Base-by-base conservation (phyloP, 2,113 vertebrate species). In the Corythaeola cristata region DNA sequence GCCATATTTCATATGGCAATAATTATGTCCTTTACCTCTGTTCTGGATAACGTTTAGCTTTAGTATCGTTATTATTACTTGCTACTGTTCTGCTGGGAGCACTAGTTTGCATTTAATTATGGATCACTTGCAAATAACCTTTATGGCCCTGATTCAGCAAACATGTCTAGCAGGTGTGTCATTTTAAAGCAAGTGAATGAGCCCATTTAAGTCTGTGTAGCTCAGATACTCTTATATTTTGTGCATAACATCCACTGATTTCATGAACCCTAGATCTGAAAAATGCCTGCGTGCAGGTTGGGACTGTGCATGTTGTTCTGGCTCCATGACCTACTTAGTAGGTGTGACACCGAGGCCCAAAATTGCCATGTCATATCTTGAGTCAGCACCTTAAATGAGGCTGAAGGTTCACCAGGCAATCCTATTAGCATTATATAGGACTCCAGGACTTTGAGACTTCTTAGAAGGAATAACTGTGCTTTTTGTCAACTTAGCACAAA, bases 31-130 rank as follows among this genome's bases (percentile, higher is more conserved):
- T 96, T 85, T 87, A 37, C 89, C 33, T 94, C 52, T 44, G 50
- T 88, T 96, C 87, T 73, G 74, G 56, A 44, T 96, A 91, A 91
- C 6, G 33, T 94, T 96, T 96, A 91, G 68, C 79, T 95, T 92
- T 95, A 87, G 93, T 78, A 71, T 90, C n/a, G 47, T 93, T 73
- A 76, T 91, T 96, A 93, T 85, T 83, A 83, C 75, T 84, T 83
- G 93, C 87, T 93, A 86, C 93, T 86, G 93, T 95, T 97, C 92
- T 87, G 55, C 64, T 95, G 93, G 94, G 95, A 95, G 52, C 63
- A 24, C n/a, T 91, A 81, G 74, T 94, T 97, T 93, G 85, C 91
- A 90, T 96, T 93, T 97, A 96, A 97, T 96, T 96, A 95, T 39
- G 58, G 89, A 74, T 86, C 82, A 74, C 76, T 96, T 84, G 64